Conservation (phyloP, 2,113 vertebrate genomes). For the Ceratotherium simum region DNA sequence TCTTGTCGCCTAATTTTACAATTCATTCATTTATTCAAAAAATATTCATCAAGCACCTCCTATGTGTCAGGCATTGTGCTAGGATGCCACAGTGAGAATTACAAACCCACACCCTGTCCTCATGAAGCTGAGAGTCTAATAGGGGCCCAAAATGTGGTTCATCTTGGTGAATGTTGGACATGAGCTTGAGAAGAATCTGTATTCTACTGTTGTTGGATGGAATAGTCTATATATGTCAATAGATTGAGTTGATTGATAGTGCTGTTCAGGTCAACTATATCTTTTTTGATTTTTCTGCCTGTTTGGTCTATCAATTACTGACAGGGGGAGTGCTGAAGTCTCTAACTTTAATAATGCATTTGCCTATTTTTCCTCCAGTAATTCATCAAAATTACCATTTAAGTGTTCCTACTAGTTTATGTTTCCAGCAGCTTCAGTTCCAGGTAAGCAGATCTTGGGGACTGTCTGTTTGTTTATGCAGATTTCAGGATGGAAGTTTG, state of each 20-base stretch:
- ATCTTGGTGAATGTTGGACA: neutral
- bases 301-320: neutral
- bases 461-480: neutral
- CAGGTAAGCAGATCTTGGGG: neutral
- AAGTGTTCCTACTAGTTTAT: neutral
- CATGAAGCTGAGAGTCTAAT: neutral
- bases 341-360: neutral
- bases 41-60: neutral
- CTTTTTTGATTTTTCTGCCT: slow-evolving; percentile 14
- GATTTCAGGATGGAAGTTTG: neutral
- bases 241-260: neutral
- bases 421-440: neutral
- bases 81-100: neutral
- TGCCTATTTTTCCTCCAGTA: neutral
- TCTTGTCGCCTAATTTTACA: neutral
- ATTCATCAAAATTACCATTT: neutral
- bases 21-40: neutral
- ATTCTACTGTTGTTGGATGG: neutral
- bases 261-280: neutral
- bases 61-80: neutral
- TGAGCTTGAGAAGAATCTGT: neutral
- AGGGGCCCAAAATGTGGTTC: neutral
- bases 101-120: neutral
- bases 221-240: neutral
- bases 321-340: neutral